A percentile compares a stretch with the other conserved stretches of the same genome.
These are phyloP conservation scores for Andinoacara biseriatus DNA, from an alignment of 2,113 vertebrate genomes.

Conservation along the genomic window DNA sequence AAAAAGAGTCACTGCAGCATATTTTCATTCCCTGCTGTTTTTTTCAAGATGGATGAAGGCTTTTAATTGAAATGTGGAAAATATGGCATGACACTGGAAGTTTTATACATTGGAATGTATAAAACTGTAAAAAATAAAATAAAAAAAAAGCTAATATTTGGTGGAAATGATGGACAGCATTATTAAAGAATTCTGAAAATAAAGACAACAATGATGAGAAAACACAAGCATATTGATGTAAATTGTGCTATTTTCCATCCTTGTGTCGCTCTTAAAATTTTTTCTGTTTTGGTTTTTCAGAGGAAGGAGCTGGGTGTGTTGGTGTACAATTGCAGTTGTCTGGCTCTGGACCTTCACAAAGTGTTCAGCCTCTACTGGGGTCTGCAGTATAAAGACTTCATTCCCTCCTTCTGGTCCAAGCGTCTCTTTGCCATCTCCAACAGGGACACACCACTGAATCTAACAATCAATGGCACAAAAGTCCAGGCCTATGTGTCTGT, in stretches of 20 bases:
- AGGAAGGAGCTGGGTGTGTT: constrained; percentile 95
- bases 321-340: constrained; percentile 94
- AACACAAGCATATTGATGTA: not conserved
- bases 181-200: not conserved
- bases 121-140: not conserved
- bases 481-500: constrained; percentile 91
- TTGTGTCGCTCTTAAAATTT: not conserved
- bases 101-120: not conserved
- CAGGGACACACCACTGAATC: constrained; percentile 80
- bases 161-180: not conserved
- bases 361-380: constrained; percentile 89
- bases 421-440: constrained; percentile 89
- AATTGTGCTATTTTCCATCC: not conserved
- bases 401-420: constrained; percentile 90
- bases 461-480: constrained; percentile 86
- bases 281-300: constrained; percentile 70
- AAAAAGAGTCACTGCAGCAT: not conserved
- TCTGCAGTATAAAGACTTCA: constrained; percentile 80
- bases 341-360: constrained; percentile 92
- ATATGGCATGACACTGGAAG: not conserved
- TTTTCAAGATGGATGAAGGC: not conserved
- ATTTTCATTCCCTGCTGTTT: not conserved
- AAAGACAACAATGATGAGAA: not conserved
- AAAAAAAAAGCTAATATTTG: not conserved
- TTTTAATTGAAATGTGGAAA: constrained; percentile 17